Percentiles rank a stretch among this genome's conserved stretches.
Evolutionary conservation across 2,888 invertebrate genomes (phyloP).

Genomic region (Aquatica leii): DNA sequence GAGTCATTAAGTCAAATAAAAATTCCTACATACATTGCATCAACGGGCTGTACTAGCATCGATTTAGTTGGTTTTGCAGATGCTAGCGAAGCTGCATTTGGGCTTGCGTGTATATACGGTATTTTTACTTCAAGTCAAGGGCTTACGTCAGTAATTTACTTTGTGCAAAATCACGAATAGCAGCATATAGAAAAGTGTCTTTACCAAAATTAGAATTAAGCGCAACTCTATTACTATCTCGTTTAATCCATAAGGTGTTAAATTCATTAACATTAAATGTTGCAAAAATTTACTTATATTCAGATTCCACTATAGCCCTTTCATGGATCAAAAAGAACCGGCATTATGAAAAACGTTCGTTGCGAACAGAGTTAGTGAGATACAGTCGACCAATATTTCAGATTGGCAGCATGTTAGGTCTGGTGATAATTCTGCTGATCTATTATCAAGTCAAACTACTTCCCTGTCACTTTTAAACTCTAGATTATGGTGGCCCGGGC

Average conservation of each 20-base stretch:
- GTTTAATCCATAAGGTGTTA: slow-evolving; percentile 14
- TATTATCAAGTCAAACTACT: background rate
- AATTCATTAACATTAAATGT: background rate
- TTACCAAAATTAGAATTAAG: slow-evolving; percentile 27
- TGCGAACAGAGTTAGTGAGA: slow-evolving; percentile 8
- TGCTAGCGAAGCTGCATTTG: slow-evolving; percentile 40
- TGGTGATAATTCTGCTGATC: slow-evolving; percentile 9
- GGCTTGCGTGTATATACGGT: slow-evolving; percentile 38
- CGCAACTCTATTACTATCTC: slow-evolving; percentile 17
- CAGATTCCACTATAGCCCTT: slow-evolving; percentile 4
- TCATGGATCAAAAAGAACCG: slow-evolving; percentile 9
- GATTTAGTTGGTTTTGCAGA: slow-evolving; percentile 44
- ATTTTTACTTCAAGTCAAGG: no score
- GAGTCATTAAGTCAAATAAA: slow-evolving; percentile 8
- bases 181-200: slow-evolving; percentile 18
- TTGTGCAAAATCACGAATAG: slow-evolving; percentile 25
- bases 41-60: background rate
- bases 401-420: slow-evolving; percentile 6
- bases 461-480: background rate
- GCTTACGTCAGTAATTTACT: slow-evolving; percentile 16
- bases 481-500: slow-evolving; percentile 13
- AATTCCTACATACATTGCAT: slow-evolving; percentile 8
- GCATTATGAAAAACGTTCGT: slow-evolving; percentile 3
- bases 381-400: background rate
- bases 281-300: background rate